A percentile compares a stretch with the other conserved stretches of the same genome.
Conservation (phyloP, 2,113 vertebrate genomes). For the Callaeas wilsoni region DNA sequence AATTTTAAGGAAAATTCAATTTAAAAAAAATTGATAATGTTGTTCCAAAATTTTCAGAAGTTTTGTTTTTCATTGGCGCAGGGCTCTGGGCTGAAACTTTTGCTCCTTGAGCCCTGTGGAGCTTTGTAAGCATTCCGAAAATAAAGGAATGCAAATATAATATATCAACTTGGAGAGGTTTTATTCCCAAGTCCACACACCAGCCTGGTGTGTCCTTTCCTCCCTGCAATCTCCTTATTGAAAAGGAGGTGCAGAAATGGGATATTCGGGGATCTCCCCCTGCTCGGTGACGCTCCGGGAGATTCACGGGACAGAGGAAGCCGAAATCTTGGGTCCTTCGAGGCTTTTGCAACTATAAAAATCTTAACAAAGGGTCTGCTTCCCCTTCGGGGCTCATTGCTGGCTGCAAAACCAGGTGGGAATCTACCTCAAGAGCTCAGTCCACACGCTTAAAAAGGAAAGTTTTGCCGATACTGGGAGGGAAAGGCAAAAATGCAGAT, state of each 20-base stretch:
- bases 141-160: not conserved
- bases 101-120: rapidly evolving
- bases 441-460: not conserved
- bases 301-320: not conserved
- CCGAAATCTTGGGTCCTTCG: rapidly evolving
- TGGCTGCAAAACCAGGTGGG: not conserved
- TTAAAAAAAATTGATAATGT: rapidly evolving
- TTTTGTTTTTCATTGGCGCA: rapidly evolving
- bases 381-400: not conserved
- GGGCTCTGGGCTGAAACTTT: not conserved
- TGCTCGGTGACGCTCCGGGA: rapidly evolving
- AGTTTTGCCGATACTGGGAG: not conserved
- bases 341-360: not conserved
- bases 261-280: not conserved
- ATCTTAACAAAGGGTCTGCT: not conserved
- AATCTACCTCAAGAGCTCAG: not conserved
- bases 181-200: not conserved
- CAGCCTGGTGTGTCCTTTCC: rapidly evolving
- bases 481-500: not conserved
- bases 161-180: not conserved
- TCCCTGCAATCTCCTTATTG: not conserved
- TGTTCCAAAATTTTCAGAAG: not conserved
- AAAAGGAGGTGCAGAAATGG: not conserved
- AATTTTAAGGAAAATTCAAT: not conserved
- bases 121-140: rapidly evolving